Evolutionary conservation across 2,888 invertebrate species (phyloP).

Genomic region (Phortica magna): DNA sequence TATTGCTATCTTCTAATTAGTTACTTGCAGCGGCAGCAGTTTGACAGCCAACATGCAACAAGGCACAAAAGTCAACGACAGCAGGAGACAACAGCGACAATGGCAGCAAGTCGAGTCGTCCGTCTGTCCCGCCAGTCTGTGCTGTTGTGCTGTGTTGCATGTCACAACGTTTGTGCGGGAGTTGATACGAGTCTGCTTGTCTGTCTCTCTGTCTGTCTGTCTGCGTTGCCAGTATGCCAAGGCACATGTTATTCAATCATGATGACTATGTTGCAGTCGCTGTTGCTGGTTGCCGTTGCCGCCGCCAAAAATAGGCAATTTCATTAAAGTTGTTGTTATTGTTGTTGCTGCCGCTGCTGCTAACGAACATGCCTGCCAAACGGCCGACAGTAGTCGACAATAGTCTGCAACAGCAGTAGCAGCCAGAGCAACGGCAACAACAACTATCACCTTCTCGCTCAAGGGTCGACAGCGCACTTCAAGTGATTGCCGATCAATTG

Average conservation of each 20-base stretch:
- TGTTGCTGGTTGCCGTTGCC: background rate
- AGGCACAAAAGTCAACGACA: constrained; percentile 56
- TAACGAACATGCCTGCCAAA: constrained; percentile 35
- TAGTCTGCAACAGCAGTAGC: background rate
- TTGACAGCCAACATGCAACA: constrained; percentile 42
- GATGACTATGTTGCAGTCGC: constrained; percentile 12
- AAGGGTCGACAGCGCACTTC: constrained; percentile 9
- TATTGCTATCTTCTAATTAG: constrained; percentile 17
- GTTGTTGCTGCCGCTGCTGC: constrained; percentile 36
- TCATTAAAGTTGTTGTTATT: constrained; percentile 39
- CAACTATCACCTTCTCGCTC: constrained; percentile 1
- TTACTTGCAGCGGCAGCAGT: constrained; percentile 11
- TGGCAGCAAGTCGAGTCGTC: background rate
- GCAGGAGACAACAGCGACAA: constrained; percentile 1
- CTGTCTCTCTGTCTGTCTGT: background rate
- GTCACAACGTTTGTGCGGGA: constrained; percentile 42
- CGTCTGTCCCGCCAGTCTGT: background rate
- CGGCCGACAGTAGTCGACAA: background rate
- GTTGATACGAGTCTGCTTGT: constrained; percentile 55
- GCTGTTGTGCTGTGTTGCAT: background rate
- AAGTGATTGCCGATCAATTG: constrained; percentile 22
- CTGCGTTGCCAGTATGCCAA: constrained; percentile 38
- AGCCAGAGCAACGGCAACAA: background rate
- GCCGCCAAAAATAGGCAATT: background rate
- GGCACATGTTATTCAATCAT: constrained; percentile 11